Evolutionary conservation across 2,797 vertebrate genomes (phyloP), one percentile per base, ranked within the genome.

Genomic region (Cyprinella venusta): DNA sequence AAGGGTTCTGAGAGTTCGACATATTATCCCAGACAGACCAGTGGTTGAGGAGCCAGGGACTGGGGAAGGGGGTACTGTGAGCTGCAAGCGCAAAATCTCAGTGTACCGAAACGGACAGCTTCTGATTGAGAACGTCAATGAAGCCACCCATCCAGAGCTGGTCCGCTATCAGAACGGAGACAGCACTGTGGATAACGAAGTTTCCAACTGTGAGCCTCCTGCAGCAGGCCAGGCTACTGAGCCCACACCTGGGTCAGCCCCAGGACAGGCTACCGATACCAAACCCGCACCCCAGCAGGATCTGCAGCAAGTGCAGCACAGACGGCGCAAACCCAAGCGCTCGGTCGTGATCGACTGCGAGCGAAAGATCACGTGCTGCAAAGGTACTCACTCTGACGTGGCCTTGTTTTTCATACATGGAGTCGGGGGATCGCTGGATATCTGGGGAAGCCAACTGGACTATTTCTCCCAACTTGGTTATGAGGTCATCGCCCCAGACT

Each of bases 371-470:
- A 94, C 95, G 0, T 93, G 95, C 88, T 99, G 98, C 89, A 97
- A 96, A 88, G 98, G 94, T 59, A 93, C 95, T 0, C 97, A 99
- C 87, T 19, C 93, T 0, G 98, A 99, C 0, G 95, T 99, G 86
- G 96, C 95, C 4, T 92, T 99, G 19, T 99, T 99, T 90, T 99
- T 99, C 92, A 95, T 99, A 88, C 98, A 99, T 0, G 98, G 98
- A 0, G 98, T 99, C 0, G 98, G 98, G 0, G 98, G 98, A 24
- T 98, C 98, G 0, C 88, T 98, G 91, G 97, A 98, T 87, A 99
- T 99, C 91, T 99, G 98, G 98, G 96, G 95, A 85, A 96, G 95
- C 86, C 98, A 99, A 93, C 87, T 99, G 92, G 97, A 98, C 86
- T 99, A 97, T 90, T 99, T 99, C n/a, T 95, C 95, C 52, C 93